A percentile compares a stretch with the other conserved stretches of the same genome.
Conservation (phyloP, 2,888 invertebrate genomes). For the Myopa tessellatipennis region DNA sequence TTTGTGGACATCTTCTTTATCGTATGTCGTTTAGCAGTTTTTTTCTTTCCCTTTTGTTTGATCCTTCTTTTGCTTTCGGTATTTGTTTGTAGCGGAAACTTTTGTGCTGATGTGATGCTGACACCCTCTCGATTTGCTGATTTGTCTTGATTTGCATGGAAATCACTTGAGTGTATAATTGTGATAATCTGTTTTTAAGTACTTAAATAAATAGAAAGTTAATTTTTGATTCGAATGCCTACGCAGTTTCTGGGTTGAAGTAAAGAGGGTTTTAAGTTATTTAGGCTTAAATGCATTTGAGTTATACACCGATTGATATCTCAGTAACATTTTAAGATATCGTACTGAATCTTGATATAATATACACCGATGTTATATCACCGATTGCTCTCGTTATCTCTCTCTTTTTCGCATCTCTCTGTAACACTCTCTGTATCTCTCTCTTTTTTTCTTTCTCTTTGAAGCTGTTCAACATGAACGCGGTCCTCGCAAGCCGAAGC, state of each 20-base stretch:
- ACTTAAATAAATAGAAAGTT: constrained; percentile 66
- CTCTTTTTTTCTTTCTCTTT: neutral
- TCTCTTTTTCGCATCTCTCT: too few relatives aligned
- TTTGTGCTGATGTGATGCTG: constrained; percentile 19
- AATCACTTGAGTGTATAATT: constrained; percentile 66
- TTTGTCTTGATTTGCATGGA: constrained; percentile 51
- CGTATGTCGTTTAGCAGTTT: neutral
- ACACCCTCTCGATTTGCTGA: neutral
- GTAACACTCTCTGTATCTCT: neutral
- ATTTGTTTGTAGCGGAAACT: constrained; percentile 16
- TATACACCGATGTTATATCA: too few relatives aligned
- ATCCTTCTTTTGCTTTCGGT: neutral
- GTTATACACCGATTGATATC: too few relatives aligned
- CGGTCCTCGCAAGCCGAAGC: constrained; percentile 93
- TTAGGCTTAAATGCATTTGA: too few relatives aligned
- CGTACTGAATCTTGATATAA: too few relatives aligned
- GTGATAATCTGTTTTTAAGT: constrained; percentile 67
- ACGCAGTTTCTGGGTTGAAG: neutral
- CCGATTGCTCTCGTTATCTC: too few relatives aligned
- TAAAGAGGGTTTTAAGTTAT: neutral
- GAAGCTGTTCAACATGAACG: constrained; percentile 96
- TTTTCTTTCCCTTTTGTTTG: neutral
- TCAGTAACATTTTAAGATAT: too few relatives aligned
- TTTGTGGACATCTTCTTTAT: neutral
- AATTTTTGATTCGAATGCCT: constrained; percentile 51